Conservation (phyloP, 2,888 invertebrate genomes). For the Lepidocyrtinus sp. region DNA sequence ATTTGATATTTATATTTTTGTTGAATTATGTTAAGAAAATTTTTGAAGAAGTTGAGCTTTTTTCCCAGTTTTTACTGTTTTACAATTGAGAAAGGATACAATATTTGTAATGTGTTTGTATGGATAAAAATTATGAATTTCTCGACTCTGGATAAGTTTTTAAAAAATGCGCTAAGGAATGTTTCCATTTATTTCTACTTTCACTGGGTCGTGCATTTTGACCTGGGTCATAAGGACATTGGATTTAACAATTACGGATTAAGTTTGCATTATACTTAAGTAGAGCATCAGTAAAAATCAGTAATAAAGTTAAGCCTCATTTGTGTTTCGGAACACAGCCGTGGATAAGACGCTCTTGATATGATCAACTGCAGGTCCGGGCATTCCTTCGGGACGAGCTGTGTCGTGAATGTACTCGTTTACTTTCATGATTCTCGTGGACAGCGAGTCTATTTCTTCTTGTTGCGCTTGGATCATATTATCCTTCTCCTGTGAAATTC, state of each 20-base stretch:
- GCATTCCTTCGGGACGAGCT: conserved; percentile 54
- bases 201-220: no score
- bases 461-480: conserved; percentile 74
- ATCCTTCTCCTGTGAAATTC: conserved; percentile 72
- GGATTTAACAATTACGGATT: no score
- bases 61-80: not conserved
- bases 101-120: no score
- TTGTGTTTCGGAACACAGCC: not conserved
- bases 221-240: no score
- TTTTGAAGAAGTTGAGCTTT: not conserved
- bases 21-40: not conserved
- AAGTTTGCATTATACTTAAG: no score
- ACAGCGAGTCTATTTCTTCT: conserved; percentile 73
- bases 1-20: conserved; percentile 13
- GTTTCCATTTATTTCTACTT: no score
- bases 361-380: conserved; percentile 60
- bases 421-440: conserved; percentile 69
- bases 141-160: no score
- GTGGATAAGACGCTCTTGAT: conserved; percentile 55
- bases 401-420: conserved; percentile 65
- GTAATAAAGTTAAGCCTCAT: not conserved
- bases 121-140: not conserved
- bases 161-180: no score
- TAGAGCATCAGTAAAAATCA: no score
- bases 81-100: not conserved